These are phyloP conservation scores for Aeoliscus strigatus DNA, from an alignment of 2,797 vertebrate genomes.

Conservation along the genomic window DNA sequence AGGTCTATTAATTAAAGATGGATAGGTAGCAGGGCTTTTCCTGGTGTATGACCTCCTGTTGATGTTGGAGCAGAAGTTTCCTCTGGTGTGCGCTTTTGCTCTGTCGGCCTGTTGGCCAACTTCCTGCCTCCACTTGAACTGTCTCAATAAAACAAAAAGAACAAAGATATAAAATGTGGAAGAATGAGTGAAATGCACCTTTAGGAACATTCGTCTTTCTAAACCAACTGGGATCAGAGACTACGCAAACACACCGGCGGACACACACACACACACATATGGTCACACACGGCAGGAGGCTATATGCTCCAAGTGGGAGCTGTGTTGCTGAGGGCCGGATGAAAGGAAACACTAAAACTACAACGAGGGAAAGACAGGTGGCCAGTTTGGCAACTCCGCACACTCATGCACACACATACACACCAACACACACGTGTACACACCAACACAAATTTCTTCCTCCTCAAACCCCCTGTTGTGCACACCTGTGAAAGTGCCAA, in stretches of 20 bases:
- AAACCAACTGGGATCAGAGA: slow-evolving; percentile 57
- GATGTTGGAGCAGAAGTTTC: slow-evolving; percentile 66
- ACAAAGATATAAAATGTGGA: slow-evolving; percentile 68
- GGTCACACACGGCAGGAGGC: slow-evolving; percentile 59
- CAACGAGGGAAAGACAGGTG: slow-evolving; percentile 72
- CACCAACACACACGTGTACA: slow-evolving; percentile 11
- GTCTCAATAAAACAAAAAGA: slow-evolving; percentile 73
- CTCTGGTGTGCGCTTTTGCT: slow-evolving; percentile 66
- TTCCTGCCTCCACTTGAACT: slow-evolving; percentile 68
- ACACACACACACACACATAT: slow-evolving; percentile 21
- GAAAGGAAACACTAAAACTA: slow-evolving; percentile 79
- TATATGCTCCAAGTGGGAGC: slow-evolving; percentile 72
- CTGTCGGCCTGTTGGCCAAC: slow-evolving; percentile 62
- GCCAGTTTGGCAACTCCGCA: slow-evolving; percentile 67
- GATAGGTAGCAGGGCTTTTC: slow-evolving; percentile 61
- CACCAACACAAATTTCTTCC: slow-evolving; percentile 52
- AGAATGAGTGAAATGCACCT: slow-evolving; percentile 68
- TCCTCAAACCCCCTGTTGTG: slow-evolving; percentile 62
- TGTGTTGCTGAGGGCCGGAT: slow-evolving; percentile 70
- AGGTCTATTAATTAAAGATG: slow-evolving; percentile 70
- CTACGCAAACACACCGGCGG: slow-evolving; percentile 42
- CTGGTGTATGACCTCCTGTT: slow-evolving; percentile 70
- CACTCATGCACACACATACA: slow-evolving; percentile 21
- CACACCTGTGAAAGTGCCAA: slow-evolving; percentile 72
- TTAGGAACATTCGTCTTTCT: slow-evolving; percentile 71